Base-by-base conservation (phyloP, 1,140 invertebrate species). In the Periplaneta americana region DNA sequence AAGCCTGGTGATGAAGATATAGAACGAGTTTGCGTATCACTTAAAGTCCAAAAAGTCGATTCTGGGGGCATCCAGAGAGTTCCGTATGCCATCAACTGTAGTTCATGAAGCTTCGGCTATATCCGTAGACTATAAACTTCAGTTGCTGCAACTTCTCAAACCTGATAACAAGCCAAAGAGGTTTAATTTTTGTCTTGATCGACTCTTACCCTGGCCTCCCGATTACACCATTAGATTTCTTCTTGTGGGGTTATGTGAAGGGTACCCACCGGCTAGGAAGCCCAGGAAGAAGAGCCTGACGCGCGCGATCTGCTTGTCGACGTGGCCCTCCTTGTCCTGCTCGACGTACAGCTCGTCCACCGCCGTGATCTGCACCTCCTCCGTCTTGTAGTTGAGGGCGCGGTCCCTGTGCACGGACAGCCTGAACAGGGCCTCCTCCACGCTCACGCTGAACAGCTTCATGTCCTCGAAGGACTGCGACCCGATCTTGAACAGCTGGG, bases 261-360 rank as follows among this genome's bases (percentile, higher is more conserved):
- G 4, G 10, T n/a, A 15, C 33, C 85, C 88, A 92, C 95, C 95
- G 86, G 94, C 93, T 13, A 96, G 89, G 88, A 99, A 99, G 74
- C 97, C 97, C 48, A 99, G 90, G 88, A 99, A 98, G 90, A 99
- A 99, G 0, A 99, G 87, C 34, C 98, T 89, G 76, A 99, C 97
- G 22, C 99, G 91, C 0, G 98, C 98, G 79, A 99, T 97, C 89
- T 99, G 98, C 84, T 95, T 95, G 0, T 94, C 91, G 6, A 99
- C 94, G 74, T 93, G 91, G 17, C 97, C 97, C 84, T 95, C 93
- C 34, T 93, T 92, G 86, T 96, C 96, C 87, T 99, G 96, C 85
- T 98, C 97, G 18, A 98, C 97, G 86, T 95, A 96, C 74, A 99
- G 92, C 88, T 99, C 99, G 89, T 99, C 99, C 36, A 99, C 97